Percentiles rank a stretch among this genome's conserved stretches.
Evolutionary conservation across 1,140 invertebrate species (phyloP).

Genomic region (Scaptomyza montana): DNA sequence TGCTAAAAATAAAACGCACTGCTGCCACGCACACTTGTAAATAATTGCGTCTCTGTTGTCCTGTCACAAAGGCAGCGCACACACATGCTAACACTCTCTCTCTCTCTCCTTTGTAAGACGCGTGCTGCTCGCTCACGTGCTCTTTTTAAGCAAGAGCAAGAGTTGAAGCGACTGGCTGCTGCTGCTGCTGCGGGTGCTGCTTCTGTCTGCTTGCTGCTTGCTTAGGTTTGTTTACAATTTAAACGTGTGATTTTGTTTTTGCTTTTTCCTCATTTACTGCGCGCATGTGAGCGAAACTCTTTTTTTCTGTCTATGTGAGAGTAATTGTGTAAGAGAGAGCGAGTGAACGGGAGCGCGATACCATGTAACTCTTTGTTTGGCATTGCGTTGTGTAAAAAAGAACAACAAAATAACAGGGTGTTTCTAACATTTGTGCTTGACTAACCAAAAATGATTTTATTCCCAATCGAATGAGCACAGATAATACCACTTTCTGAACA

Average conservation of each 20-base stretch:
- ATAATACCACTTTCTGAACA: neutral
- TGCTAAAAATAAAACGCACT: conserved; percentile 74
- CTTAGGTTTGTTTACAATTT: conserved; percentile 72
- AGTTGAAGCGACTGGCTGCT: conserved; percentile 39
- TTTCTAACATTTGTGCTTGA: conserved; percentile 35
- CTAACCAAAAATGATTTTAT: conserved; percentile 18
- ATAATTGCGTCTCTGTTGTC: conserved; percentile 53
- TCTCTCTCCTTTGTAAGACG: conserved; percentile 54
- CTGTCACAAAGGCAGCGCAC: conserved; percentile 33
- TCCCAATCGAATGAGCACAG: conserved; percentile 26
- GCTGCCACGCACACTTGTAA: conserved; percentile 26
- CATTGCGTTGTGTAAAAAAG: conserved; percentile 57
- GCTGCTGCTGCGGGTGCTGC: conserved; percentile 22
- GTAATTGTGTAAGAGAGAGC: conserved; percentile 20
- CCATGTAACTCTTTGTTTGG: conserved; percentile 59
- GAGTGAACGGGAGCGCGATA: conserved; percentile 10
- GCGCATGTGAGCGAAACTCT: conserved; percentile 64
- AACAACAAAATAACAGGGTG: conserved; percentile 49
- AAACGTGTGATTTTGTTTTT: conserved; percentile 63
- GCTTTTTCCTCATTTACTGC: conserved; percentile 61
- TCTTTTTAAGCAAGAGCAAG: conserved; percentile 62
- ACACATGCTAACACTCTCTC: neutral
- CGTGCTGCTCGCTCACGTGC: conserved; percentile 53
- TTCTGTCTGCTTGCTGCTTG: neutral
- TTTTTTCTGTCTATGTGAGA: conserved; percentile 13